Evolutionary conservation across 2,797 vertebrate genomes (phyloP), one percentile per base, ranked within the genome.

Genomic region (Aphelocoma californica): DNA sequence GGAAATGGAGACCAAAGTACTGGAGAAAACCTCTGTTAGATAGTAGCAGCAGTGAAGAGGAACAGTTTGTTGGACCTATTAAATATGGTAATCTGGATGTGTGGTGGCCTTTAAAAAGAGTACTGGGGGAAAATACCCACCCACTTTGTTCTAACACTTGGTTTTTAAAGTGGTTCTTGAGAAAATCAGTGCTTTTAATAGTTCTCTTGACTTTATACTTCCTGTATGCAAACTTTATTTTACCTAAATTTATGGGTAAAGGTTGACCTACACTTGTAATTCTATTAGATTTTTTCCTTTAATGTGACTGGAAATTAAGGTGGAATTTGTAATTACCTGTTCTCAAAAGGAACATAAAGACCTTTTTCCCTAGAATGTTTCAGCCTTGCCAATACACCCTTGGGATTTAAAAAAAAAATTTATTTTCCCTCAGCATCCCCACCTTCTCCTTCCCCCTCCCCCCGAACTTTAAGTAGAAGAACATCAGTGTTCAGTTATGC

Each of bases 1-100:
- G 99, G 97, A 98, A 97, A 75, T 99, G 99, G 99, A 99, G 97
- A 71, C 99, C 98, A 1, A 98, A 98, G 79, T 98, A 98, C 65
- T 97, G 95, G 95, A 98, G 97, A 97, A 97, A 97, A 78, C 94
- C 92, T 25, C 7, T 86, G 47, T 96, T 25, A 65, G 98, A 98
- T 8, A 98, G 97, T 64, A 98, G 97, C 90, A 97, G 98, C 70
- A 98, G 98, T n/a, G 98, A 99, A 93, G 95, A 98, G 3, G 98
- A 97, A 3, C 98, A 97, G n/a, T 92, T 95, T 18, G 25, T 91
- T 81, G 96, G 97, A 66, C 96, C 97, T 40, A 93, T 98, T 84
- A 98, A 98, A 93, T 97, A 98, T 11, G 98, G 99, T 99, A 97
- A 93, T 61, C 20, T 82, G 51, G 13, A 61, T 74, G 6, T 47